phyloP scores from a whole-genome alignment of 2,888 invertebrate species.

The Chrysina gloriosa region DNA sequence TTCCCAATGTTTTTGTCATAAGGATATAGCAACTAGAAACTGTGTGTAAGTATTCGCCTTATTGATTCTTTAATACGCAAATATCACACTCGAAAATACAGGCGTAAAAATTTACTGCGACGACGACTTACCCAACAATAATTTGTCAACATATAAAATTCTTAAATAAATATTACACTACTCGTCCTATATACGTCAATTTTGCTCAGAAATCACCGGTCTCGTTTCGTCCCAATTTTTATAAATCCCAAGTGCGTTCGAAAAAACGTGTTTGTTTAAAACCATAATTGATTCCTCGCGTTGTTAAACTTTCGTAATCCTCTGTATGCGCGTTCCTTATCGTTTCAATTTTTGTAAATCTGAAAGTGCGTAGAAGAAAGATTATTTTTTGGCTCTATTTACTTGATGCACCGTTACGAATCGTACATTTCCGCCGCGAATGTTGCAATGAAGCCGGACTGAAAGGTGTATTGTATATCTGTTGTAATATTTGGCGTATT shows the following conservation, averaged over 20 bases:
- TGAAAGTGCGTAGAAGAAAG: not conserved
- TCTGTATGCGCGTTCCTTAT: not conserved
- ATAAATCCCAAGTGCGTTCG: no score
- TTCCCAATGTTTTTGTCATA: conserved; percentile 87
- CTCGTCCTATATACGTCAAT: not conserved
- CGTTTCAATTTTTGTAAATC: not conserved
- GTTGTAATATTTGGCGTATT: not conserved
- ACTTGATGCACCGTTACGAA: not conserved
- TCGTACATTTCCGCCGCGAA: not conserved
- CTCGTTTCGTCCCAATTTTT: no score
- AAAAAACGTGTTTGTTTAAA: no score
- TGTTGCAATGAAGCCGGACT: not conserved
- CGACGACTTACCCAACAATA: not conserved
- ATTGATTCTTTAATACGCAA: not conserved
- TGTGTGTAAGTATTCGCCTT: conserved; percentile 78
- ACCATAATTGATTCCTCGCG: no score
- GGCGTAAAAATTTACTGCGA: not conserved
- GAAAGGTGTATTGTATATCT: not conserved
- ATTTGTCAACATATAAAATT: not conserved
- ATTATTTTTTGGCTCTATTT: not conserved
- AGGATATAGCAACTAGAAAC: conserved; percentile 91
- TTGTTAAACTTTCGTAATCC: no score
- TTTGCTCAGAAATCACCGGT: not conserved
- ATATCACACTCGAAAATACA: not conserved
- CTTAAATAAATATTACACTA: not conserved